These are phyloP conservation scores for Psittacara wagleri DNA, from an alignment of 2,113 vertebrate genomes.

Conservation along the genomic window DNA sequence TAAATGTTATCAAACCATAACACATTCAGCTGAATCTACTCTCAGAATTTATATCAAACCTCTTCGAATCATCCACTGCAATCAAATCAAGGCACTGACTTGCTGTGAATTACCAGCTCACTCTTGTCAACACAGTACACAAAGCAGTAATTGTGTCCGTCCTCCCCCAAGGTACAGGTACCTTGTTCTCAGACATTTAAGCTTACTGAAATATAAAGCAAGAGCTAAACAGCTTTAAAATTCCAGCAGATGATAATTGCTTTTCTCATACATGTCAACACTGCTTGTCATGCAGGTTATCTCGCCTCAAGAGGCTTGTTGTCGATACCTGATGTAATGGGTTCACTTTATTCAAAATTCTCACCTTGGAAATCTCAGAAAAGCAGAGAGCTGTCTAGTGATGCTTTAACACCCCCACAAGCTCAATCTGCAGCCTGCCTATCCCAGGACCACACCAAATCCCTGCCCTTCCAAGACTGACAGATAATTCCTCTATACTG, in stretches of 20 bases:
- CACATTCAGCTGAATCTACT: not conserved
- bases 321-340: not conserved
- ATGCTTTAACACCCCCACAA: not conserved
- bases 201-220: not conserved
- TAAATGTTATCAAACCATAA: not conserved
- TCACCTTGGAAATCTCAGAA: not conserved
- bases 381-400: not conserved
- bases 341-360: not conserved
- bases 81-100: not conserved
- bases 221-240: not conserved
- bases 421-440: not conserved
- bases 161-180: not conserved
- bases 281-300: not conserved
- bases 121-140: not conserved
- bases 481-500: not conserved
- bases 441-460: not conserved
- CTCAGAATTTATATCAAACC: not conserved
- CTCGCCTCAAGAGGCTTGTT: not conserved
- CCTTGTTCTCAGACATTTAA: not conserved
- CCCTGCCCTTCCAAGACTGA: not conserved
- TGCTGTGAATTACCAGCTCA: not conserved
- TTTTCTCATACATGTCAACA: not conserved
- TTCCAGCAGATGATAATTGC: not conserved
- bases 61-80: not conserved
- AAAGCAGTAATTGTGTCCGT: not conserved